Evolutionary conservation across 2,888 invertebrate species (phyloP), one percentile per base, ranked within the genome.

Genomic region (Amphiduros pacificus): DNA sequence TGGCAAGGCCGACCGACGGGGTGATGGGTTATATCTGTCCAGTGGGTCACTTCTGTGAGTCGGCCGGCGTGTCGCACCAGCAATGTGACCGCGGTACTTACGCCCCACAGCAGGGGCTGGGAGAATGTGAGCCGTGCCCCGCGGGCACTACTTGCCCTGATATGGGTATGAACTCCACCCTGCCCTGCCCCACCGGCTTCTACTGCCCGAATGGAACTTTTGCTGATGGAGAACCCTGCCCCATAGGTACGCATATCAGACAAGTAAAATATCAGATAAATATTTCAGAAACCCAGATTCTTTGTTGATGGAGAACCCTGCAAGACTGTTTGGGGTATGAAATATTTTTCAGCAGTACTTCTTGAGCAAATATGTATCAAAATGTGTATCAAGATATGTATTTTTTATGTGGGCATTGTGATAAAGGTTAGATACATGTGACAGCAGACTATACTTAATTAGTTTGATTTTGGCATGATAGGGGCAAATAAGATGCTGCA

Each of bases 1-100:
- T 71, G 0, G 62, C 75, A 20, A 71, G 64, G 17, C 80, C 80
- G 0, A 75, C 76, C 4, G 76, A 78, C 58, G 67, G 64, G 6
- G 55, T 73, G 14, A 73, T 69, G 27, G 80, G 80, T 1, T 80
- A 78, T 66, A 70, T 74, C 53, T 80, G 80, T 61, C 80, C 80
- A 0, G 61, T 61, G 2, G 79, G 80, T n/a, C 73, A 80, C 67
- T 80, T 76, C 68, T 80, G 80, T 59, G 56, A 63, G 2, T 60
- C 66, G 17, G 79, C 76, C 1, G 76, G 74, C 17, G 72, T 77
- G 20, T 60, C 52, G 4, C 74, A 74, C 36, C 67, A 67, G 1
- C 68, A 69, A 0, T 79, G 79, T 71, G 63, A 36, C 22, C 65
- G 66, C 29, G 78, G 77, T 24, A 68, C 69, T 5, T 79, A 77